phyloP scores from a whole-genome alignment of 2,797 vertebrate genomes.

The Fringilla coelebs region DNA sequence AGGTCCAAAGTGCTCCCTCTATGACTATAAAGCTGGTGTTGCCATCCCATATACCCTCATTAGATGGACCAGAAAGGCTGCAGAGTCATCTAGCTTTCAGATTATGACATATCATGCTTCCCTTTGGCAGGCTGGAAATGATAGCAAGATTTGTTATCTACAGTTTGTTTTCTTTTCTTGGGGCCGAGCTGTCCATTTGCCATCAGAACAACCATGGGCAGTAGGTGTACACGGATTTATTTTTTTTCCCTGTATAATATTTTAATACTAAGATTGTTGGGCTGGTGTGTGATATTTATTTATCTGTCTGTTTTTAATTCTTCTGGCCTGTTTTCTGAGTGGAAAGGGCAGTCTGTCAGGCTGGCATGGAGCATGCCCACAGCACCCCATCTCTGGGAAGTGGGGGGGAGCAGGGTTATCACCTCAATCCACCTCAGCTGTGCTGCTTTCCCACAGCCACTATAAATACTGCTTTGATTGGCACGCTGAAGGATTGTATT shows the following conservation, averaged over 20 bases:
- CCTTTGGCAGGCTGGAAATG: not conserved
- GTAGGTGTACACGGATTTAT: not conserved
- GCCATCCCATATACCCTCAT: not conserved
- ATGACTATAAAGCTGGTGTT: not conserved
- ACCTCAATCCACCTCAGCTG: not conserved
- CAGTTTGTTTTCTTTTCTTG: not conserved
- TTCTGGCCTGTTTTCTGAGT: not conserved
- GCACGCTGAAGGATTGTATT: not conserved
- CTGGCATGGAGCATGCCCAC: fast-evolving
- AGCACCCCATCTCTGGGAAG: not conserved
- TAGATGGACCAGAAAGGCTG: not conserved
- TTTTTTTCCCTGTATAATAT: fast-evolving
- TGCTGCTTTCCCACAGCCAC: not conserved
- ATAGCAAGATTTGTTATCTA: not conserved
- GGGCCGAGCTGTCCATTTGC: not conserved
- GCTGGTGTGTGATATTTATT: not conserved
- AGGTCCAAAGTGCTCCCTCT: not conserved
- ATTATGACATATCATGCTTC: not conserved
- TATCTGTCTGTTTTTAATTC: not conserved
- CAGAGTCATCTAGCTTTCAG: not conserved
- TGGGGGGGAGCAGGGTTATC: not conserved
- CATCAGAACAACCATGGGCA: not conserved
- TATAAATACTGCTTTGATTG: not conserved
- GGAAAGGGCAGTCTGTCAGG: not conserved
- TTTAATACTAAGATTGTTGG: not conserved